Base-by-base conservation (phyloP, 23 tunicate species). In the Oikopleura albicans region DNA sequence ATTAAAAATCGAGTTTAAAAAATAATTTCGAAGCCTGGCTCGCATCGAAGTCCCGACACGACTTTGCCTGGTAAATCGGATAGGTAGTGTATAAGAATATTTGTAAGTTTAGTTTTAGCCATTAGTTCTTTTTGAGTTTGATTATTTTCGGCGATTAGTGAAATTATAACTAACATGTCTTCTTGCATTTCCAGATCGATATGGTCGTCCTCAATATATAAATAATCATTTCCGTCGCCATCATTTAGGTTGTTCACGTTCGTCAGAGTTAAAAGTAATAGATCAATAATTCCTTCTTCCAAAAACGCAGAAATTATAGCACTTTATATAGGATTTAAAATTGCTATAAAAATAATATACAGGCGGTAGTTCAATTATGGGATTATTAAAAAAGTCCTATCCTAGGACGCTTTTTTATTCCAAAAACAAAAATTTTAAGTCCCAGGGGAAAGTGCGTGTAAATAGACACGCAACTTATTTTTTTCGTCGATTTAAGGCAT, bases 111-210 rank as follows among this genome's bases (percentile, higher is more conserved):
- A 2, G 36, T 71, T 71, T 71, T 29, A 4, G 35, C 94, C 39
- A 90, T 90, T 59, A 90, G 39, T 85, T 94, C 98, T 85, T 94
- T 94, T 39, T 91, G 79, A 66, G 88, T 91, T 0, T 87, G 79
- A 59, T 94, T 91, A 40, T 85, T 88, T 75, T 94, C 98, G 83
- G 91, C 88, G 28, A 90, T 59, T 0, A 88, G 83, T 34, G 98
- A 94, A 0, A 94, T 90, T 34, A 90, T 88, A 39, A 86, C 79
- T 1, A 94, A 86, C 87, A 94, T 94, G 85, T 94, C 98, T 83
- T 93, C 88, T 56, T 94, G 94, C 84, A 94, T 83, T 85, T 90
- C 98, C 37, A 94, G 85, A 40, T 90, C 94, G 27, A 88, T 86
- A 39, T 76, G 39, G 34, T 86, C 85, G 39, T 90, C 88, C 22